Percentiles rank a stretch among this genome's conserved stretches.
Conservation (phyloP, 2,888 invertebrate genomes). For the Gandaritis pyraliata region DNA sequence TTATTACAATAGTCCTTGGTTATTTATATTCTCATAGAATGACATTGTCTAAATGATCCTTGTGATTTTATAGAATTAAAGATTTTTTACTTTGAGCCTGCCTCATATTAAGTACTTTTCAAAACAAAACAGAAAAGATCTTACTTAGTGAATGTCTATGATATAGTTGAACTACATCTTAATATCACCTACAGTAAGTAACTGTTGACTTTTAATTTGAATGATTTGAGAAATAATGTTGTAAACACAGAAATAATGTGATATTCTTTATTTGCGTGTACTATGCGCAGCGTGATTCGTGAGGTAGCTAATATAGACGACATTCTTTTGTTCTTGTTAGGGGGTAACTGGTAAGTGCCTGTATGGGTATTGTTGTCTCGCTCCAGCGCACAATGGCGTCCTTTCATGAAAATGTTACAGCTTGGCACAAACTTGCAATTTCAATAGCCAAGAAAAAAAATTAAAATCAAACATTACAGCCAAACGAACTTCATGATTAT, state of each 20-base stretch:
- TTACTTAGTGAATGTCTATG: too few relatives aligned
- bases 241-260: constrained; percentile 7
- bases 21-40: too few relatives aligned
- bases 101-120: too few relatives aligned
- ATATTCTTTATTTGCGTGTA: constrained; percentile 47
- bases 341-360: constrained; percentile 64
- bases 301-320: constrained; percentile 74
- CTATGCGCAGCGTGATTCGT: constrained; percentile 57
- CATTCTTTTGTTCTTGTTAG: constrained; percentile 76
- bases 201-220: too few relatives aligned
- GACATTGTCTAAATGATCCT: too few relatives aligned
- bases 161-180: too few relatives aligned
- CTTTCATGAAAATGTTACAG: constrained; percentile 32
- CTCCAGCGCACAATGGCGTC: constrained; percentile 55
- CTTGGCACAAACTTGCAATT: constrained; percentile 2
- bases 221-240: not conserved
- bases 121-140: too few relatives aligned
- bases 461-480: too few relatives aligned
- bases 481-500: not conserved
- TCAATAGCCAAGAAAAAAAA: not conserved
- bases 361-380: constrained; percentile 52
- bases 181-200: too few relatives aligned
- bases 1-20: too few relatives aligned
- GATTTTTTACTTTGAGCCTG: too few relatives aligned
- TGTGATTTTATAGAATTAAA: too few relatives aligned